Conservation (phyloP, 1,140 invertebrate species). For the Diachasmimorpha longicaudata region DNA sequence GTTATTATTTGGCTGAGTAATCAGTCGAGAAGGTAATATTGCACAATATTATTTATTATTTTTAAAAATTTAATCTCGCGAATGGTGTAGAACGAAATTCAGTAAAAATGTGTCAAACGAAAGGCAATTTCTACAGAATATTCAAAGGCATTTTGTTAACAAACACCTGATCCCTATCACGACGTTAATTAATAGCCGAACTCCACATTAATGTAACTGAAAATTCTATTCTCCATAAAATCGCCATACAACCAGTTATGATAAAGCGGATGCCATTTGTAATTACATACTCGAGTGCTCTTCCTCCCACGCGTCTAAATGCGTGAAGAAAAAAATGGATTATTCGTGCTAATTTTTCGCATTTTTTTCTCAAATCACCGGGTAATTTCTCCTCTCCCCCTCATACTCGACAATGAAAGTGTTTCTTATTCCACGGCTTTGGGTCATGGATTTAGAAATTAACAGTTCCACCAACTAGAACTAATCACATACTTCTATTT, state of each 20-base stretch:
- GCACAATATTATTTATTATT: too few species aligned
- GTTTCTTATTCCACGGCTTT: constrained; percentile 21
- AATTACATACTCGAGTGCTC: background rate
- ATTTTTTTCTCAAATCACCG: constrained; percentile 2
- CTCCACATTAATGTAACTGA: background rate
- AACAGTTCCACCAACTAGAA: constrained; percentile 13
- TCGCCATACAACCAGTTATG: background rate
- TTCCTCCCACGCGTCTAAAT: constrained; percentile 10
- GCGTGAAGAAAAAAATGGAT: background rate
- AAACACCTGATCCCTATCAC: background rate
- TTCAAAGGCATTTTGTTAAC: background rate
- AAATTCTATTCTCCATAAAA: background rate
- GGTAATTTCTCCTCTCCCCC: constrained; percentile 19
- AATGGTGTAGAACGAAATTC: too few species aligned
- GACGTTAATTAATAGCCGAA: background rate
- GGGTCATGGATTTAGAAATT: constrained; percentile 26
- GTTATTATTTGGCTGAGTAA: background rate
- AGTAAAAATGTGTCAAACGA: too few species aligned
- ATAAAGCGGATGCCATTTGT: background rate
- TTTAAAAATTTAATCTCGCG: too few species aligned
- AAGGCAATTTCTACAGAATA: too few species aligned
- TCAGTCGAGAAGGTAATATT: background rate
- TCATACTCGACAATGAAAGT: constrained; percentile 22
- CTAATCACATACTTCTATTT: background rate
- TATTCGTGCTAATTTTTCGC: background rate